Percentiles rank a stretch among this genome's conserved stretches.
phyloP scores from a whole-genome alignment of 2,797 vertebrate species.

The Poecilia gillii region DNA sequence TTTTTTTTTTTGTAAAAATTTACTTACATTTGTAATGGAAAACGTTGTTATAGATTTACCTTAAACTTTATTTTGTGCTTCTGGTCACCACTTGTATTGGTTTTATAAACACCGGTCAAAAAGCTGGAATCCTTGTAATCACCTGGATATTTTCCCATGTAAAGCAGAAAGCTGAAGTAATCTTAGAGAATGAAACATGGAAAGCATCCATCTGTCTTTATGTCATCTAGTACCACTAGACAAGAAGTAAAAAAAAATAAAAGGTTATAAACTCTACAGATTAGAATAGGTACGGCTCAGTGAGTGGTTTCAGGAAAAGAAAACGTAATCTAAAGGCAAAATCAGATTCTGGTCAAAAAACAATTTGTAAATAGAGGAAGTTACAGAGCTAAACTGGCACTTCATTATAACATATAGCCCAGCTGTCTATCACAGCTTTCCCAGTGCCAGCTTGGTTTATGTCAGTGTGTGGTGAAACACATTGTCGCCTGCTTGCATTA shows the following conservation, averaged over 20 bases:
- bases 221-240: no score
- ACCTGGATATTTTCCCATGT: no score
- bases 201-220: no score
- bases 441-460: background rate
- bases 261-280: no score
- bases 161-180: no score
- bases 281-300: no score
- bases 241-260: no score
- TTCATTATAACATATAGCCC: background rate
- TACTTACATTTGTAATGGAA: no score
- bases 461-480: background rate
- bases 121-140: no score
- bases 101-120: background rate
- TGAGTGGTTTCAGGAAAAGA: background rate
- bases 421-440: background rate
- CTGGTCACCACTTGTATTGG: background rate
- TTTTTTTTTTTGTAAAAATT: no score
- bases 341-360: background rate
- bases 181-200: no score
- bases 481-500: background rate
- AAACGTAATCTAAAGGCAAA: background rate
- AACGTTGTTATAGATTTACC: background rate
- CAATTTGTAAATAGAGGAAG: background rate
- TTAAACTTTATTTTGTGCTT: background rate
- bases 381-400: background rate